Evolutionary conservation across 2,888 invertebrate species (phyloP).

Genomic region (Parnassius orleans): DNA sequence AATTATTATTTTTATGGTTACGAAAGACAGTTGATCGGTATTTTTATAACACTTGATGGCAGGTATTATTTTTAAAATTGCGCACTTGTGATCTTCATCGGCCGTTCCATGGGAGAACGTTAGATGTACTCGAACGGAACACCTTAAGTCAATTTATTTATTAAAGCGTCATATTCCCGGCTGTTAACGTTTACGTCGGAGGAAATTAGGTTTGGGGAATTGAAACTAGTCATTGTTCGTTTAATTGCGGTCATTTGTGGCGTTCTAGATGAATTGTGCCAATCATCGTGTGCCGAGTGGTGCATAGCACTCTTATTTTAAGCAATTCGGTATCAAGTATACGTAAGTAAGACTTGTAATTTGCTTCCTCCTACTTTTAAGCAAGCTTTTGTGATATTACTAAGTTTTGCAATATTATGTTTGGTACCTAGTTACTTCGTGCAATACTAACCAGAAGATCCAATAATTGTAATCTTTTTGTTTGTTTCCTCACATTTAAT

Average conservation of each 20-base stretch:
- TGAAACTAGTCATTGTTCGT: conserved; percentile 79
- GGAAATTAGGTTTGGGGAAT: conserved; percentile 79
- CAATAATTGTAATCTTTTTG: no score
- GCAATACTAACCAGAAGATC: no score
- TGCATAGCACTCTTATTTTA: conserved; percentile 27
- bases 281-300: conserved; percentile 58
- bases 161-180: conserved; percentile 61
- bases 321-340: conserved; percentile 11
- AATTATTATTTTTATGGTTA: conserved; percentile 67
- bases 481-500: no score
- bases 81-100: conserved; percentile 9
- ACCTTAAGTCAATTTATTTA: conserved; percentile 47
- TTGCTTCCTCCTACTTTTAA: no score
- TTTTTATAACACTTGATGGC: conserved; percentile 37
- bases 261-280: conserved; percentile 77
- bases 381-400: no score
- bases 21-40: conserved; percentile 44
- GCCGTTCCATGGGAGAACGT: conserved; percentile 4
- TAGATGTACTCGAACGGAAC: conserved; percentile 16
- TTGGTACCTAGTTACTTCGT: no score
- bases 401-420: no score
- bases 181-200: conserved; percentile 67
- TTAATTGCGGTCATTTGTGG: conserved; percentile 77
- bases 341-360: no score
- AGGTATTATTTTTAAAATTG: conserved; percentile 14